These are phyloP conservation scores for Tenualosa ilisha DNA, from an alignment of 2,797 vertebrate genomes.

Conservation along the genomic window DNA sequence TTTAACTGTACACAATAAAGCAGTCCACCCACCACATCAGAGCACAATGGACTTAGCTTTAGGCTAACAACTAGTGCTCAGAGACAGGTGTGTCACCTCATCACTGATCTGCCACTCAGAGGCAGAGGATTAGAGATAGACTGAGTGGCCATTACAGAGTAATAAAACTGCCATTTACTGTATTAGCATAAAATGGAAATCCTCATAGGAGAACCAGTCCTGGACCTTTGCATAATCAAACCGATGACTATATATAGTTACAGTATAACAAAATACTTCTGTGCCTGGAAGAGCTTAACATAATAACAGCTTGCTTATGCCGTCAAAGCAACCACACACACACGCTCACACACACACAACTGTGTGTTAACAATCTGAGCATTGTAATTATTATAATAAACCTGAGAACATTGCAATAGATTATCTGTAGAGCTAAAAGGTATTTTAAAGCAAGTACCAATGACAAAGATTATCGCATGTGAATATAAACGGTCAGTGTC, in stretches of 20 bases:
- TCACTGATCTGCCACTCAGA: background rate
- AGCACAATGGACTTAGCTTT: constrained; percentile 56
- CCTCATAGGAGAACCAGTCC: background rate
- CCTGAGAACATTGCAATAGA: background rate
- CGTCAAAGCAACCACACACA: background rate
- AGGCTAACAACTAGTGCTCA: constrained; percentile 29
- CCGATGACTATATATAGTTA: background rate
- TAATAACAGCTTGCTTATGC: background rate
- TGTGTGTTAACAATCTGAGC: background rate
- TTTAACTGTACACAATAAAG: constrained; percentile 60
- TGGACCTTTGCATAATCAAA: constrained; percentile 12
- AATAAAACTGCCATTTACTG: background rate
- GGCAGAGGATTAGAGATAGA: background rate
- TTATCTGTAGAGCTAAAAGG: background rate
- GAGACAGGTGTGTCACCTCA: background rate
- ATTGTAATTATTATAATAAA: background rate
- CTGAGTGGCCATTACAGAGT: background rate
- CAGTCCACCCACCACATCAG: constrained; percentile 50
- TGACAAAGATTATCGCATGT: background rate
- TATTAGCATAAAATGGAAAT: background rate
- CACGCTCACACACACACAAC: background rate
- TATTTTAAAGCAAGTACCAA: background rate
- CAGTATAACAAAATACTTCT: background rate
- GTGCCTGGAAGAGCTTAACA: background rate
- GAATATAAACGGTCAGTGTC: background rate